Evolutionary conservation across 2,113 vertebrate genomes (phyloP), one percentile per base, ranked within the genome.

Genomic region (Coracopsis vasa): DNA sequence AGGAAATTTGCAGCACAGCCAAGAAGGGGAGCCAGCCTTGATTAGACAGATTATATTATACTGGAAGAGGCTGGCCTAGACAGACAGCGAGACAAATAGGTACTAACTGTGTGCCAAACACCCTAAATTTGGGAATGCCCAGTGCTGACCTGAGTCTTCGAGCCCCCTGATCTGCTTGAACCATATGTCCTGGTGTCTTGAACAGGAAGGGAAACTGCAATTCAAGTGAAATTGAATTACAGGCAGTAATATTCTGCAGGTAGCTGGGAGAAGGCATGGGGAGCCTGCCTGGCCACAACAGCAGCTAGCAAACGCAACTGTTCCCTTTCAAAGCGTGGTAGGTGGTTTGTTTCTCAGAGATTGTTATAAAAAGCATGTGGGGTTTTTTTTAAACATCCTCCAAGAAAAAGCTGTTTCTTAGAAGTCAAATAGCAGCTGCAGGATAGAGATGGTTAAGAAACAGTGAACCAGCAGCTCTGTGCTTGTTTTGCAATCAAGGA

Each of bases 11-110:
- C 78, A 88, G 33, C 71, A 75, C 21, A 48, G 69, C 94, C 69
- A 79, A 71, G 87, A 97, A 95, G 10, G 80, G 90, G 92, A 93
- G 51, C 24, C 71, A 94, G 92, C 67, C 88, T 94, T 90, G 79
- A 80, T 79, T 86, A 92, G 61, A 90, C 81, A 95, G 85, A 88
- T 94, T 88, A 67, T 74, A 81, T 88, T 91, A 77, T 92, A 80
- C 67, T 74, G 84, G 81, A 92, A 65, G 72, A 95, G 41, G 45
- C 79, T 85, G 50, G 79, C 88, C 90, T 74, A 94, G 92, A 67
- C 15, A 86, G 86, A 85, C 53, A 71, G 73, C 61, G 56, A 86
- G 62, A 83, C 79, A 94, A 91, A 82, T 25, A 94, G 84, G 92
- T 93, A 88, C 74, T 72, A 78, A 92, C 72, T 82, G 69, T 64